These are phyloP conservation scores for Drosophila colorata DNA, from an alignment of 2,888 invertebrate species.

Conservation along the genomic window DNA sequence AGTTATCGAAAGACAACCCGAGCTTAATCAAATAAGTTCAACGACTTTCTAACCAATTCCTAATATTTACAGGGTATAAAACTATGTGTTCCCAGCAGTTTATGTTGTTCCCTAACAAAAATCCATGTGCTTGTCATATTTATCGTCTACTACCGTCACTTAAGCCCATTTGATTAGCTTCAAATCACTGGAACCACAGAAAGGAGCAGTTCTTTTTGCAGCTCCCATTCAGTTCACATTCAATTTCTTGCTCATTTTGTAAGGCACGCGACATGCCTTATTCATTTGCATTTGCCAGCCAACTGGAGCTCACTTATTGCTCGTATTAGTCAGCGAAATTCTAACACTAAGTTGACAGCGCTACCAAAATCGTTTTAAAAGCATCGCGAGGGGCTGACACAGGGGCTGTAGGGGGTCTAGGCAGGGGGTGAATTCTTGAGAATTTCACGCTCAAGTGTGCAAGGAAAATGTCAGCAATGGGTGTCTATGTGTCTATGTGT, in stretches of 20 bases:
- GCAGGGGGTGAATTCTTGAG: constrained; percentile 32
- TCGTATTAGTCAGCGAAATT: constrained; percentile 47
- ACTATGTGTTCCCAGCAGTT: too few species aligned
- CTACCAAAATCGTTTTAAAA: constrained; percentile 35
- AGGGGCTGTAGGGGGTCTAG: not conserved
- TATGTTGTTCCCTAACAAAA: too few species aligned
- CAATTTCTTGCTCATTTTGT: constrained; percentile 14
- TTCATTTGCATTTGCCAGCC: constrained; percentile 19
- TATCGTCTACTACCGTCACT: not conserved
- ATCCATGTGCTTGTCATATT: not conserved
- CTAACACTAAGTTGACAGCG: constrained; percentile 57
- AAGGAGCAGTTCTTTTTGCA: constrained; percentile 1
- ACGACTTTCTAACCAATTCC: too few species aligned
- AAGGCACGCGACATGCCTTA: constrained; percentile 2
- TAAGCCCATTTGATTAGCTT: constrained; percentile 8
- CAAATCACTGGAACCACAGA: constrained; percentile 5
- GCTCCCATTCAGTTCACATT: not conserved
- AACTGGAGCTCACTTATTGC: constrained; percentile 23
- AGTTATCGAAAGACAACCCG: too few species aligned
- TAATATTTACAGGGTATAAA: too few species aligned
- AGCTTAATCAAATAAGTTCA: too few species aligned
- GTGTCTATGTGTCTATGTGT: constrained; percentile 8
- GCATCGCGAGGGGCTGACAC: constrained; percentile 11
- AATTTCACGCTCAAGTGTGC: constrained; percentile 46
- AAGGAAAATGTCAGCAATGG: constrained; percentile 21